Evolutionary conservation across 2,888 invertebrate genomes (phyloP), one percentile per base, ranked within the genome.

Genomic region (Parnassius glacialis): DNA sequence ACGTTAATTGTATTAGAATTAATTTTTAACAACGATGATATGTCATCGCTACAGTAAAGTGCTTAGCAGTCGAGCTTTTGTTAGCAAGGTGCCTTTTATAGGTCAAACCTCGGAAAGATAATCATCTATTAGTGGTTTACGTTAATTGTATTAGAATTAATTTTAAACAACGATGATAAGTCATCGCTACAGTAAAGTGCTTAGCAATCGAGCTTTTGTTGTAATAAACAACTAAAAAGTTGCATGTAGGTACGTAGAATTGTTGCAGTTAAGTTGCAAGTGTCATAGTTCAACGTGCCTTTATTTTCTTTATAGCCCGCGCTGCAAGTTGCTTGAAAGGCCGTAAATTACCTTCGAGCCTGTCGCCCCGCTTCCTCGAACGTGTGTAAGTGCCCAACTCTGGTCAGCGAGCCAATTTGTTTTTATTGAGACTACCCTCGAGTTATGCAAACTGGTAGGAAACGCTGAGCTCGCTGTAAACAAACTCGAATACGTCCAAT

Each of bases 361-460:
- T 88, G 89, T 88, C 89, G 87, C 85, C 72, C 74, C 66, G 84
- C 80, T 89, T 89, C 87, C 88, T 87, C 78, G 90, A 80, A 90
- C 90, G 90, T 90, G 90, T 86, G 87, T 85, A 87, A 87, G 71
- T 82, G 87, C 79, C 78, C 81, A 75, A 79, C 85, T 85, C 79
- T 80, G 87, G 85, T 84, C 86, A 83, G 85, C 82, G 81, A 68
- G 85, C 87, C 90, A 89, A 90, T 90, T 89, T 90, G 85, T 90
- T 90, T 90, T 90, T 90, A 90, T 90, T 87, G 88, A 87, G 88
- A 89, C 89, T 89, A 87, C 89, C 90, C 90, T 82, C 84, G 80
- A 85, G 85, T 89, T 89, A 89, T 90, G 90, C 88, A 89, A 89
- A 90, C 87, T 87, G 84, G 84, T 83, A 82, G 83, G 86, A 87